Conservation (phyloP, 2,797 vertebrate species). For the Taenioides sp. region DNA sequence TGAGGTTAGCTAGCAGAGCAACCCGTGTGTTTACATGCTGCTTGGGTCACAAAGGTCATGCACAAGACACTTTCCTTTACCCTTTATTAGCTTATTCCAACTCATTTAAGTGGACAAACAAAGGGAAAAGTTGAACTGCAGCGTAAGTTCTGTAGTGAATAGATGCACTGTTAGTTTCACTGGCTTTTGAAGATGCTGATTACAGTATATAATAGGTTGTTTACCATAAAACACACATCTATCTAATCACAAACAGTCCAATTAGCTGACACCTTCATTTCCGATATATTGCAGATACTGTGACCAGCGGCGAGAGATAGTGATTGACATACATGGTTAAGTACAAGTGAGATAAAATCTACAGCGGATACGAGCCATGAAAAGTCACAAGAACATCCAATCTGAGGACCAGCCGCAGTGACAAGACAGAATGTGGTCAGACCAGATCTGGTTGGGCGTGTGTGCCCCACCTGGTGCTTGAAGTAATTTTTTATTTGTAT, state of each 20-base stretch:
- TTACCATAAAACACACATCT: constrained; percentile 19
- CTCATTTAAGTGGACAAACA: not conserved
- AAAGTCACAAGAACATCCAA: not conserved
- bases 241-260: not conserved
- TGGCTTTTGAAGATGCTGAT: not conserved
- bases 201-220: not conserved
- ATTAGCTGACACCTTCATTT: not conserved
- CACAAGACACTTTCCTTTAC: not conserved
- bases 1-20: not conserved
- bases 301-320: not conserved
- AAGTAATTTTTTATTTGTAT: constrained; percentile 26
- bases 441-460: constrained; percentile 60
- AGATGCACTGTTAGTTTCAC: not conserved
- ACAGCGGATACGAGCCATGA: not conserved
- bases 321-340: not conserved
- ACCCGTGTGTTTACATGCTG: not conserved
- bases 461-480: constrained; percentile 44
- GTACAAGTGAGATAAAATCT: not conserved
- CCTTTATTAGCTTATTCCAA: not conserved
- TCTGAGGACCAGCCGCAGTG: constrained; percentile 15
- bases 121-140: constrained; percentile 14
- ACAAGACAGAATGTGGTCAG: constrained; percentile 53
- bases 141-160: not conserved
- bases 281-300: not conserved
- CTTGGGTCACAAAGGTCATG: constrained; percentile 4